Evolutionary conservation across 2,888 invertebrate genomes (phyloP).

Genomic region (Mamestra brassicae): DNA sequence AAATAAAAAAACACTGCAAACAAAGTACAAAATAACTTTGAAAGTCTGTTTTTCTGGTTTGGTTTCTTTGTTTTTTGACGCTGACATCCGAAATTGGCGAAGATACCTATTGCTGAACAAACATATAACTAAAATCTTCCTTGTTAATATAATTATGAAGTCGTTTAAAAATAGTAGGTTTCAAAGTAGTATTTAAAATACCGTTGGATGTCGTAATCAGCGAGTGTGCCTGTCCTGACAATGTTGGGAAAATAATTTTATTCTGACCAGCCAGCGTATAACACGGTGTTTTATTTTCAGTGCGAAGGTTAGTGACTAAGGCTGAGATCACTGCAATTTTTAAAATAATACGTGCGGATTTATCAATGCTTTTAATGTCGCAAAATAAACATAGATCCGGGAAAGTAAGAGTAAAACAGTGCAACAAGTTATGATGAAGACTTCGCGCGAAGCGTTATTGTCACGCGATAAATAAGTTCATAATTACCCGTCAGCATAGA

Average conservation of each 20-base stretch:
- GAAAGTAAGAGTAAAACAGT: background rate
- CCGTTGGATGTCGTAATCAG: slow-evolving; percentile 8
- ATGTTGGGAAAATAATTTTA: slow-evolving; percentile 43
- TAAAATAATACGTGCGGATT: slow-evolving; percentile 10
- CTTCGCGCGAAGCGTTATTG: no score
- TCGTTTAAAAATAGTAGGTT: background rate
- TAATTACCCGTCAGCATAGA: no score
- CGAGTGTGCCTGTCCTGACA: slow-evolving; percentile 19
- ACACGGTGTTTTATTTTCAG: slow-evolving; percentile 75
- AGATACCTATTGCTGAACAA: no score
- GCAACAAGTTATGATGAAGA: background rate
- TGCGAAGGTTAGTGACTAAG: slow-evolving; percentile 68
- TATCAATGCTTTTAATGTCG: background rate
- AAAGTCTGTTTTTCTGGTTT: no score
- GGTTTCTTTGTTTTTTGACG: no score
- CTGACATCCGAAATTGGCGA: no score
- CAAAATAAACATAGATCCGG: no score
- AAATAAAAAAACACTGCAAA: no score
- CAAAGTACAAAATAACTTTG: no score
- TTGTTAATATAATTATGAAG: no score
- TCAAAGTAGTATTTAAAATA: background rate
- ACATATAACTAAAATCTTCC: no score
- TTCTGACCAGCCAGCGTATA: slow-evolving; percentile 51
- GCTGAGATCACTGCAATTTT: slow-evolving; percentile 75
- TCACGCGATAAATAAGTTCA: no score